Base-by-base conservation (phyloP, 2,113 vertebrate genomes). In the Poecilia latipinna region DNA sequence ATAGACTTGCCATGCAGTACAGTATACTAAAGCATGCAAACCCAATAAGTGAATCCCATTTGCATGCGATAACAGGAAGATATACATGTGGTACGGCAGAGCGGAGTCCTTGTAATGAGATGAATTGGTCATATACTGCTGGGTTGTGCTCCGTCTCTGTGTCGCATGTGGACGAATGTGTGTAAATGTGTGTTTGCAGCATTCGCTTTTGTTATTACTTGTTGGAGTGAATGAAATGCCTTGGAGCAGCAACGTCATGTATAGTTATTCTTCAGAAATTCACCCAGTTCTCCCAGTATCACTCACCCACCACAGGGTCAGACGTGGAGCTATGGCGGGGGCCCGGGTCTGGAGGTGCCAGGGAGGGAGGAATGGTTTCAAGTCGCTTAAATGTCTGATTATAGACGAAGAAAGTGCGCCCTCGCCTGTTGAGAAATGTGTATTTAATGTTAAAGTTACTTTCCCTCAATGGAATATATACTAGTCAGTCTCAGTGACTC, bases 1-100 rank as follows among this genome's bases (percentile, higher is more conserved):
- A 83, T 82, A 70, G 82, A 90, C 78, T 83, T 66, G 61, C 71
- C 71, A 69, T 51, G 64, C 71, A 48, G 76, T 70, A 61, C 66
- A 74, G 74, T 68, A 22, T 61, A 70, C 60, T 51, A 31, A 33
- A 37, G 54, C 72, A 60, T 44, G 67, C 70, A 67, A 37, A 73
- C 39, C 78, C 29, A 29, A 31, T 31, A 60, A 61, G 68, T 61
- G 70, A 68, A 79, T 77, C 8, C n/a, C 24, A 77, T 81, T 86
- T 80, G 79, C 75, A 80, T 84, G 60, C 33, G 70, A 79, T 72
- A 68, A 78, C 54, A 65, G 71, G 57, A 39, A 42, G 67, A 74
- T 80, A 60, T 75, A 78, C 78, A 74, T 73, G 71, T 68, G 63
- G 54, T 66, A 29, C 19, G 33, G 26, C 12, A 32, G 19, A 70